Evolutionary conservation across 2,113 vertebrate genomes (phyloP), one percentile per base, ranked within the genome.

Genomic region (Camelus bactrianus): DNA sequence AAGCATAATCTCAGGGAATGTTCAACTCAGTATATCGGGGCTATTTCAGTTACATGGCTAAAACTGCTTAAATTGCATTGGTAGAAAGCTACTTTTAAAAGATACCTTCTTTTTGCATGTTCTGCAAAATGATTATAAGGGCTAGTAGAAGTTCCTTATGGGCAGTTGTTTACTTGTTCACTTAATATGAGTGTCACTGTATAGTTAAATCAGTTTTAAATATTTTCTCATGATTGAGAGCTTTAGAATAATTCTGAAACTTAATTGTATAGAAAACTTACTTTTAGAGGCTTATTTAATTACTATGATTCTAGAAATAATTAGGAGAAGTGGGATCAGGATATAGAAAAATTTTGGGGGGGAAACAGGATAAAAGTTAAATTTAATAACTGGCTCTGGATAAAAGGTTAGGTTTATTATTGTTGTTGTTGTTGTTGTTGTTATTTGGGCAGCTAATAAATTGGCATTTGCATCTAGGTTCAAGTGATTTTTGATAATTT

Each of bases 301-400:
- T 89, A 72, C 67, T 48, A 20, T 69, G 62, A 88, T 84, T 77
- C 75, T 97, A 42, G n/a, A 90, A 93, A 93, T 95, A 83, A 60
- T 80, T 84, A 76, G 24, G 35, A 92, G 87, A 79, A 83, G 58
- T 82, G 24, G 35, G 28, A 32, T 87, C 28, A 89, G 72, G 80
- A 52, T 92, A 83, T 58, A 86, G 69, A 64, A 73, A 75, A 26
- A 56, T 58, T 88, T 83, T 82, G 70, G 42, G 24, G 38, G 32
- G 13, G 42, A 70, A 69, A 73, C 8, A 70, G 56, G 46, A 54
- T 92, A 38, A 92, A 81, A 81, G 17, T 92, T 54, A 79, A 87
- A 84, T 56, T 87, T 48, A 79, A 16, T 79, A 60, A 91, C n/a
- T 86, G 54, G 46, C 70, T 84, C 19, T 88, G 88, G 48, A n/a